Percentiles rank a stretch among this genome's conserved stretches.
phyloP scores from a whole-genome alignment of 2,113 vertebrate species.

The Copsychus sechellarum region DNA sequence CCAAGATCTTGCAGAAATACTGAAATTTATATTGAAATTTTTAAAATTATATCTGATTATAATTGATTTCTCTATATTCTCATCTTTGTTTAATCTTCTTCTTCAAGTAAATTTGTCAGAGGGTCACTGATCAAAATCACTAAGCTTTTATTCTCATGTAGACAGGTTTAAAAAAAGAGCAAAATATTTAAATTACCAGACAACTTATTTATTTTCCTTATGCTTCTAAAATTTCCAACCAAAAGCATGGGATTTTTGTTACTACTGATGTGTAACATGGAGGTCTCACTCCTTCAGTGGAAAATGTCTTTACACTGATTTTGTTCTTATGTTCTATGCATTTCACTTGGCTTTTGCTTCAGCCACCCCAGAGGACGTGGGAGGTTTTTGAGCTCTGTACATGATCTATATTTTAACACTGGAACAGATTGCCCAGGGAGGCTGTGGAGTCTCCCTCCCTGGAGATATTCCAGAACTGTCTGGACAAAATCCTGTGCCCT shows the following conservation, averaged over 20 bases:
- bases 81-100: neutral
- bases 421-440: neutral
- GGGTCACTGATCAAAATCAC: neutral
- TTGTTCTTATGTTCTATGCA: neutral
- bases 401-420: neutral
- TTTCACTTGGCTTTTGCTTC: neutral
- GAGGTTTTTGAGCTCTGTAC: neutral
- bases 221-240: neutral
- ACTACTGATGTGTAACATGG: accelerated
- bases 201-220: neutral
- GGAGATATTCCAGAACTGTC: neutral
- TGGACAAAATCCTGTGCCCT: neutral
- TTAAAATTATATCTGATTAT: neutral
- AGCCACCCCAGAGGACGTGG: neutral
- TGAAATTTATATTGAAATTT: neutral
- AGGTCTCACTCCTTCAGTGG: neutral
- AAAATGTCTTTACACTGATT: neutral
- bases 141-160: neutral
- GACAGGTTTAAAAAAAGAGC: neutral
- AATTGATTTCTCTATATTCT: neutral
- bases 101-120: neutral
- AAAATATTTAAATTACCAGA: neutral
- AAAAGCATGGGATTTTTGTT: neutral
- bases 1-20: neutral
- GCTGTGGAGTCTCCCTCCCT: neutral